Evolutionary conservation across 2,113 vertebrate genomes (phyloP).

Genomic region (Saguinus imperator): DNA sequence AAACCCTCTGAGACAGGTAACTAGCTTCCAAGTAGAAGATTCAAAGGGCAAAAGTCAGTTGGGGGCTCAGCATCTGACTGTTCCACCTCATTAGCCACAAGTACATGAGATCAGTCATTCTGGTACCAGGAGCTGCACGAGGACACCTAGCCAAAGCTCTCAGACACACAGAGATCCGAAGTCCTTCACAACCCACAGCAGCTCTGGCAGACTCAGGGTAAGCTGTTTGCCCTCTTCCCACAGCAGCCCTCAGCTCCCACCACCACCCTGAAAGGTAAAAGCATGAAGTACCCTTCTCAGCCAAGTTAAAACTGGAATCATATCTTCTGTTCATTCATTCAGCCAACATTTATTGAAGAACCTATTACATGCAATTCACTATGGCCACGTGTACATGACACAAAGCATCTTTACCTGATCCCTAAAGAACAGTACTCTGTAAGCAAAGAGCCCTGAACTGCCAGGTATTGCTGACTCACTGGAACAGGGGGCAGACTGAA

Average conservation of each 20-base stretch:
- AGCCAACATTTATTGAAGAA: not conserved
- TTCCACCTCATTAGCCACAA: slow-evolving; percentile 62
- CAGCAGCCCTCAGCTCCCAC: not conserved
- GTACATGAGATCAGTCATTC: slow-evolving; percentile 43
- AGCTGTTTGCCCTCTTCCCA: not conserved
- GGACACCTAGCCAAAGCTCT: not conserved
- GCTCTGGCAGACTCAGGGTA: not conserved
- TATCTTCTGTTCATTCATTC: not conserved
- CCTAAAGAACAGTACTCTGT: not conserved
- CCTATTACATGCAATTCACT: not conserved
- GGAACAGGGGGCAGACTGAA: not conserved
- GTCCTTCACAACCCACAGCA: not conserved
- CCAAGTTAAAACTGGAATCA: not conserved
- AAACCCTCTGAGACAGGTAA: not conserved
- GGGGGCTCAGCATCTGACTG: not conserved
- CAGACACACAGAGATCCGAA: not conserved
- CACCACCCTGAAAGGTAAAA: not conserved
- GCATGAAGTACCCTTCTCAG: not conserved
- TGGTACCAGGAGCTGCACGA: not conserved
- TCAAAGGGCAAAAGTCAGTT: slow-evolving; percentile 50
- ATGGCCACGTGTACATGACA: not conserved
- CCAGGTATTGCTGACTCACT: not conserved
- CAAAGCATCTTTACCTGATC: not conserved
- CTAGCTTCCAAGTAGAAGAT: slow-evolving; percentile 48
- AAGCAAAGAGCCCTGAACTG: not conserved